phyloP scores from a whole-genome alignment of 2,113 vertebrate genomes.

The Dasyurus viverrinus region DNA sequence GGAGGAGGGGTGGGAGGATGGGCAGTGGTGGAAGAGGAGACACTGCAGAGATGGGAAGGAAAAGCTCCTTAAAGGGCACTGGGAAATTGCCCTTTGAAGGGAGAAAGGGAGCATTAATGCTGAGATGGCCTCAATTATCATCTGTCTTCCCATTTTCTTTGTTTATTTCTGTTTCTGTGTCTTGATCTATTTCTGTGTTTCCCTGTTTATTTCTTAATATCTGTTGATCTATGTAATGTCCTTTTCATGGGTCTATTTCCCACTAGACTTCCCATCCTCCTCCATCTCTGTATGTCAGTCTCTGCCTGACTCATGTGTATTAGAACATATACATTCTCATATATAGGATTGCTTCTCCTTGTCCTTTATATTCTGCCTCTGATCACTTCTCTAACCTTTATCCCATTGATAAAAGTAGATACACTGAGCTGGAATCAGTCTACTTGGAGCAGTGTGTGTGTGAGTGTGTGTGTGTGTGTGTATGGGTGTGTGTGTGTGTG shows the following conservation, averaged over 20 bases:
- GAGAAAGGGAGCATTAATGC: background rate
- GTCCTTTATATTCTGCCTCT: slow-evolving; percentile 56
- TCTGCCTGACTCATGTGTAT: slow-evolving; percentile 44
- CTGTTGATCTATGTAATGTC: background rate
- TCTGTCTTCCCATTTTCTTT: background rate
- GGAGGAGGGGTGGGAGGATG: background rate
- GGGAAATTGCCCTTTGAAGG: background rate
- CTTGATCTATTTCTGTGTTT: background rate
- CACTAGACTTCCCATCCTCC: background rate
- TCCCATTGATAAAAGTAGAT: background rate
- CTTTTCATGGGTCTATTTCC: background rate
- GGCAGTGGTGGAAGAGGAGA: background rate
- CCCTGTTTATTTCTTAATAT: background rate
- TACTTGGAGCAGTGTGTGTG: background rate
- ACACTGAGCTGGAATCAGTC: background rate
- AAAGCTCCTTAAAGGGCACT: background rate
- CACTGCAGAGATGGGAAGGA: background rate
- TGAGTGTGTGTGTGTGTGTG: background rate
- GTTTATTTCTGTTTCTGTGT: slow-evolving; percentile 22
- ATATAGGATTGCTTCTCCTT: background rate
- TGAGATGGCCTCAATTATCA: background rate
- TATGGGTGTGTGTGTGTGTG: background rate
- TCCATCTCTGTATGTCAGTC: background rate
- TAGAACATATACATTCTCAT: background rate
- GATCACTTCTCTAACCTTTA: slow-evolving; percentile 35